Conservation (phyloP, 2,113 vertebrate species). For the Semnornis frantzii region DNA sequence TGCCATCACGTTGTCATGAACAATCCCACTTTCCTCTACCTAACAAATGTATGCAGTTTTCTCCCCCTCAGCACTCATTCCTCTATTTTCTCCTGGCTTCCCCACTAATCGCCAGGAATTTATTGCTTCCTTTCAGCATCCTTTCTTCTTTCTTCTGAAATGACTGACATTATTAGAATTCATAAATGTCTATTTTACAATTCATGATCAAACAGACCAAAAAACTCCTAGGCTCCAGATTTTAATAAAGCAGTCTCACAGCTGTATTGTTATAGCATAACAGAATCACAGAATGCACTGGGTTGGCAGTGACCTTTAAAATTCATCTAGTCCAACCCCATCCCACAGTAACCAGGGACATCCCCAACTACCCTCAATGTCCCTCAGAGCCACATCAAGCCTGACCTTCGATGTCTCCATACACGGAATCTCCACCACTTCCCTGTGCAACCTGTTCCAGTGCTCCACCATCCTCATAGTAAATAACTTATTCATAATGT, state of each 20-base stretch:
- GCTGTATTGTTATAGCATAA: not conserved
- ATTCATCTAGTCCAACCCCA: too few relatives aligned
- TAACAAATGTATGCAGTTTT: not conserved
- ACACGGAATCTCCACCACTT: too few relatives aligned
- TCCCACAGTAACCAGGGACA: too few relatives aligned
- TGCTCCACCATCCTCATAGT: too few relatives aligned
- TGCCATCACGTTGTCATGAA: not conserved
- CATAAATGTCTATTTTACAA: not conserved
- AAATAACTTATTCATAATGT: too few relatives aligned
- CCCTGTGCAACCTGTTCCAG: too few relatives aligned
- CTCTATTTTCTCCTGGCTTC: not conserved
- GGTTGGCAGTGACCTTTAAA: too few relatives aligned
- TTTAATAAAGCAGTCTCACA: not conserved
- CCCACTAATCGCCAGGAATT: not conserved
- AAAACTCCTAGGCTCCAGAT: not conserved
- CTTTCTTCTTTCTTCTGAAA: not conserved
- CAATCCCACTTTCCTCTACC: not conserved
- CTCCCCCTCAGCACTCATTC: not conserved
- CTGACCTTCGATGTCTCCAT: too few relatives aligned
- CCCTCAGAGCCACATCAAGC: too few relatives aligned
- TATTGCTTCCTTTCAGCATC: not conserved
- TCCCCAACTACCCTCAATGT: too few relatives aligned
- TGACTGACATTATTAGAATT: not conserved
- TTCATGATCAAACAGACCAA: not conserved
- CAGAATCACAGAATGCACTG: too few relatives aligned